phyloP scores from a whole-genome alignment of 2,888 invertebrate genomes.

The Scelioninae gen. 1 region DNA sequence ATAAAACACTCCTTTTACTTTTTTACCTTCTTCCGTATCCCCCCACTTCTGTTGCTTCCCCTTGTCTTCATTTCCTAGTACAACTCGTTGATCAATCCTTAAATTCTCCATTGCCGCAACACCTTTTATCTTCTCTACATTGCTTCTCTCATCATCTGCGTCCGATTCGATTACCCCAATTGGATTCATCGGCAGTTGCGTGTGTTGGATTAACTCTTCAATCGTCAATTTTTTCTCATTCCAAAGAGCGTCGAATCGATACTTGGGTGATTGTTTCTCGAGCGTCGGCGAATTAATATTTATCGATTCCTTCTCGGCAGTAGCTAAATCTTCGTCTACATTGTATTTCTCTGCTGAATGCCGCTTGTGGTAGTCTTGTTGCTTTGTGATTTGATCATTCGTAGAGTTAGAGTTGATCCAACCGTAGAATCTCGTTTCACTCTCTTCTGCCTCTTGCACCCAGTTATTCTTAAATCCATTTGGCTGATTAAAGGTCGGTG shows the following conservation, averaged over 20 bases:
- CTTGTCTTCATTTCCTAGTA: conserved; percentile 23
- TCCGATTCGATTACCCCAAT: conserved; percentile 51
- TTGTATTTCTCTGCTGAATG: conserved; percentile 15
- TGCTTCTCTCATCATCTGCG: conserved; percentile 32
- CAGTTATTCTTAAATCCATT: too few relatives aligned
- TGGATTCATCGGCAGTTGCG: conserved; percentile 54
- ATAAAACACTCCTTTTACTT: conserved; percentile 74
- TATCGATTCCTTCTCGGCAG: conserved; percentile 28
- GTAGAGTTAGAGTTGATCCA: conserved; percentile 45
- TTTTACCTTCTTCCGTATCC: conserved; percentile 22
- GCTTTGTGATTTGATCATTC: conserved; percentile 2
- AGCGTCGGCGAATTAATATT: conserved; percentile 18
- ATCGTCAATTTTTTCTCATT: conserved; percentile 57
- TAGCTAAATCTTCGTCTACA: background rate
- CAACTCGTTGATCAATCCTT: conserved; percentile 63
- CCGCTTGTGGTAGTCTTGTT: background rate
- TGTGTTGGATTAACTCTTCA: conserved; percentile 58
- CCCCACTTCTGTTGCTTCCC: conserved; percentile 11
- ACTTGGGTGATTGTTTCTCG: conserved; percentile 48
- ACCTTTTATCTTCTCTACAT: conserved; percentile 39
- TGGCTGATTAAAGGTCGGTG: too few relatives aligned
- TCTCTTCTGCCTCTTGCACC: too few relatives aligned
- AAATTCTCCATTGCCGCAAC: conserved; percentile 47
- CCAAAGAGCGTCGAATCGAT: conserved; percentile 50
- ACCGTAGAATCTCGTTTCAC: conserved; percentile 20